phyloP scores from a whole-genome alignment of 2,888 invertebrate genomes.

The Drosophila rubida region DNA sequence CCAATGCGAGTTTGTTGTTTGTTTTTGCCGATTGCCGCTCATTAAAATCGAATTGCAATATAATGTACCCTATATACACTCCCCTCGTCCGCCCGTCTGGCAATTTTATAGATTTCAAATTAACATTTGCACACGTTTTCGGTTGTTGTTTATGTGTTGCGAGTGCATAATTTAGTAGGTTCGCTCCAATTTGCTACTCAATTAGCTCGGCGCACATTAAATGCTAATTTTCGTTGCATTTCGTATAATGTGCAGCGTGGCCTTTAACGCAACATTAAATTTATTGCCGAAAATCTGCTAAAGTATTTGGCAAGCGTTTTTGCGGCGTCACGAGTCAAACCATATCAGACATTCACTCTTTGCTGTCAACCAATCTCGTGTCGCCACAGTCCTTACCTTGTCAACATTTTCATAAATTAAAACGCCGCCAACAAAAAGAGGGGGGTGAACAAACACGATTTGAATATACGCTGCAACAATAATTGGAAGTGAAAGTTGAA shows the following conservation, averaged over 20 bases:
- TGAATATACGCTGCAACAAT: background rate
- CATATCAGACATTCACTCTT: background rate
- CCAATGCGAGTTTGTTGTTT: slow-evolving; percentile 38
- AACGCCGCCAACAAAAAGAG: slow-evolving; percentile 43
- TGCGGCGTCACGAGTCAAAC: background rate
- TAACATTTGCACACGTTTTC: slow-evolving; percentile 46
- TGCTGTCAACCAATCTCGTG: background rate
- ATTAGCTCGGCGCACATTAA: slow-evolving; percentile 35
- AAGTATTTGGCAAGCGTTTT: slow-evolving; percentile 8
- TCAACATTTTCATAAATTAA: slow-evolving; percentile 75
- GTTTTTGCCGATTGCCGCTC: slow-evolving; percentile 64
- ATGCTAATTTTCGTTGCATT: slow-evolving; percentile 20
- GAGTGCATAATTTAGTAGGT: slow-evolving; percentile 51
- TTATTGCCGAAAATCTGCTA: background rate
- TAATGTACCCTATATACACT: background rate
- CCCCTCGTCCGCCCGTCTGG: background rate
- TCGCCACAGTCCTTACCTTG: slow-evolving; percentile 20
- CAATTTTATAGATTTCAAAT: slow-evolving; percentile 32
- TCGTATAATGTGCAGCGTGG: slow-evolving; percentile 4
- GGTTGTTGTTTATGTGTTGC: slow-evolving; percentile 49
- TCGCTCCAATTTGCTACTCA: slow-evolving; percentile 47
- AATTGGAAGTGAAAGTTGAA: no score
- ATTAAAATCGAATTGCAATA: slow-evolving; percentile 72
- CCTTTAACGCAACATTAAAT: background rate
- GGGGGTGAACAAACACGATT: background rate